Evolutionary conservation across 2,113 vertebrate genomes (phyloP).

Genomic region (Anoura caudifer): DNA sequence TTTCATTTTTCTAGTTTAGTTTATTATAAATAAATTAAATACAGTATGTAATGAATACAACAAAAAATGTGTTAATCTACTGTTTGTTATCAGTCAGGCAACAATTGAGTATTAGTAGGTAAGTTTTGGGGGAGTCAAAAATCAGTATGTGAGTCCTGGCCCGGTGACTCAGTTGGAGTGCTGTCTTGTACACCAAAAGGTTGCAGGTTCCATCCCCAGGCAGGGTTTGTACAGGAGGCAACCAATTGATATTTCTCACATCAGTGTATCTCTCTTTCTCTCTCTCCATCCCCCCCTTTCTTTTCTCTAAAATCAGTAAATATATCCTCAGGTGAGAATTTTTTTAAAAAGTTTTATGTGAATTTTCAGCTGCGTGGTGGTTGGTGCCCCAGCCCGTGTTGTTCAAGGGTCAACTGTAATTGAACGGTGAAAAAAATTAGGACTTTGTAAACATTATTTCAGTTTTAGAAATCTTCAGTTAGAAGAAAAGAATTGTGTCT

Average conservation of each 20-base stretch:
- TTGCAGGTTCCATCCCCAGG: no score
- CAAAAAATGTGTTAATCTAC: neutral
- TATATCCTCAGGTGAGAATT: no score
- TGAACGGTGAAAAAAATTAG: constrained; percentile 27
- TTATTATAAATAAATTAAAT: neutral
- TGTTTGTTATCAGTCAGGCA: neutral
- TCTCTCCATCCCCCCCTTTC: no score
- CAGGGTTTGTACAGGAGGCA: no score
- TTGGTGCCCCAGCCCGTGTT: neutral
- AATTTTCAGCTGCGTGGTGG: neutral
- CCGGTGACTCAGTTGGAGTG: no score
- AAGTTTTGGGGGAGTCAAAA: neutral
- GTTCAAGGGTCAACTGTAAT: neutral
- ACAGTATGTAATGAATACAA: neutral
- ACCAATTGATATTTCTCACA: no score
- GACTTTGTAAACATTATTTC: constrained; percentile 28
- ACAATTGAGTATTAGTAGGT: neutral
- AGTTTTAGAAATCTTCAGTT: constrained; percentile 38
- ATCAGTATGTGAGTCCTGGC: neutral
- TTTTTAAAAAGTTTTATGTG: neutral
- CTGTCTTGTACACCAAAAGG: no score
- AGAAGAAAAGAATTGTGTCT: constrained; percentile 4
- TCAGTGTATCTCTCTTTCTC: no score
- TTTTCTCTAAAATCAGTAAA: no score
- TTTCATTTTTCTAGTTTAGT: neutral